These are phyloP conservation scores for Spodoptera frugiperda DNA, from an alignment of 1,140 invertebrate genomes.

Conservation along the genomic window DNA sequence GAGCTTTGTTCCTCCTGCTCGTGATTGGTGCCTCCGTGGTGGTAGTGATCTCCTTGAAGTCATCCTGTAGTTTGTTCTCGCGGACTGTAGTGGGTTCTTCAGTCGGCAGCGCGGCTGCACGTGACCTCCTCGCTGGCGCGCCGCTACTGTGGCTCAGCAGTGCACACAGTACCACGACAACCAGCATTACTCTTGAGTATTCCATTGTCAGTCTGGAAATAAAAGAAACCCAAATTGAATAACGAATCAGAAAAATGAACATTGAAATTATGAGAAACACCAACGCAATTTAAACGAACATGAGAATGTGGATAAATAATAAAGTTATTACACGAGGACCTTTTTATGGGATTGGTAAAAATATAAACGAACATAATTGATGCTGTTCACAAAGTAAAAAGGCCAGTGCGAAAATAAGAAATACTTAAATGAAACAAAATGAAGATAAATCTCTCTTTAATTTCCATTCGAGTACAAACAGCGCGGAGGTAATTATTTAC, in stretches of 20 bases:
- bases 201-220: slow-evolving; percentile 73
- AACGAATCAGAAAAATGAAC: not conserved
- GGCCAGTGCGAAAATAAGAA: too few relatives aligned
- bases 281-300: too few relatives aligned
- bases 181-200: slow-evolving; percentile 58
- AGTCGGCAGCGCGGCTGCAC: slow-evolving; percentile 59
- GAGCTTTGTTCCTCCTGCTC: slow-evolving; percentile 81
- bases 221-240: slow-evolving; percentile 37
- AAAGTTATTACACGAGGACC: too few relatives aligned
- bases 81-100: slow-evolving; percentile 62
- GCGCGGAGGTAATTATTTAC: slow-evolving; percentile 31
- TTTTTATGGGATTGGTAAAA: too few relatives aligned
- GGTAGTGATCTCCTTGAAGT: slow-evolving; percentile 71
- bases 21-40: slow-evolving; percentile 65
- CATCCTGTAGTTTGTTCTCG: slow-evolving; percentile 76
- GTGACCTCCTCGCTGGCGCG: slow-evolving; percentile 72
- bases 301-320: too few relatives aligned
- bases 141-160: slow-evolving; percentile 63
- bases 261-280: not conserved
- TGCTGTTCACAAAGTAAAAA: too few relatives aligned
- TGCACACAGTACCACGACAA: slow-evolving; percentile 61
- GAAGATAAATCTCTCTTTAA: slow-evolving; percentile 31
- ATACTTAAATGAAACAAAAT: not conserved
- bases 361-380: too few relatives aligned
- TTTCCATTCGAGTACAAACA: slow-evolving; percentile 1